A percentile compares a stretch with the other conserved stretches of the same genome.
These are phyloP conservation scores for Drosophila parabipectinata DNA, from an alignment of 1,140 invertebrate genomes.

Conservation along the genomic window DNA sequence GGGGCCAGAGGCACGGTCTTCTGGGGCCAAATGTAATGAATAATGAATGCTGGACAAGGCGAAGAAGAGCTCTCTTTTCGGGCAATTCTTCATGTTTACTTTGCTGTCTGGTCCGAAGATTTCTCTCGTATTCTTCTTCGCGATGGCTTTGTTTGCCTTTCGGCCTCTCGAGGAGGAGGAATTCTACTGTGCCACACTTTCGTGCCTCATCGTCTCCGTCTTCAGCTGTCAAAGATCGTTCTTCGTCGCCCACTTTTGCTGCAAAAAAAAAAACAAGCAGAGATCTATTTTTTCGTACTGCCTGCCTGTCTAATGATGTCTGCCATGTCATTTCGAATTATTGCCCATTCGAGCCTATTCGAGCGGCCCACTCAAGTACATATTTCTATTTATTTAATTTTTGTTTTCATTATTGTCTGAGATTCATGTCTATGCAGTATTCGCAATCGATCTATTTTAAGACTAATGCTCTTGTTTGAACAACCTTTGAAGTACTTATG, in stretches of 20 bases:
- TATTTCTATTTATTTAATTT: conserved; percentile 44
- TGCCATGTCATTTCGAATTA: conserved; percentile 58
- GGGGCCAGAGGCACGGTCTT: conserved; percentile 37
- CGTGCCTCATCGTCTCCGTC: background rate
- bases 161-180: conserved; percentile 2
- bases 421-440: conserved; percentile 1
- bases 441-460: conserved; percentile 14
- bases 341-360: conserved; percentile 39
- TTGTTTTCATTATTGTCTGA: conserved; percentile 35
- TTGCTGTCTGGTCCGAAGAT: conserved; percentile 45
- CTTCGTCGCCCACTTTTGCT: conserved; percentile 33
- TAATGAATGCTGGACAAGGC: conserved; percentile 21
- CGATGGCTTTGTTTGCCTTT: conserved; percentile 19
- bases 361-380: background rate
- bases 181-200: conserved; percentile 21
- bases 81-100: conserved; percentile 41
- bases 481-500: conserved; percentile 4
- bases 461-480: background rate
- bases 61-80: conserved; percentile 12
- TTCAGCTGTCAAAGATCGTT: conserved; percentile 2
- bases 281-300: conserved; percentile 22
- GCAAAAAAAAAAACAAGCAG: conserved; percentile 1
- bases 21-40: conserved; percentile 42
- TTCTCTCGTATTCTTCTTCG: conserved; percentile 21
- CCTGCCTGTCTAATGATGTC: background rate